Conservation (phyloP, 2,888 invertebrate species). For the Xestia rhomboidea region DNA sequence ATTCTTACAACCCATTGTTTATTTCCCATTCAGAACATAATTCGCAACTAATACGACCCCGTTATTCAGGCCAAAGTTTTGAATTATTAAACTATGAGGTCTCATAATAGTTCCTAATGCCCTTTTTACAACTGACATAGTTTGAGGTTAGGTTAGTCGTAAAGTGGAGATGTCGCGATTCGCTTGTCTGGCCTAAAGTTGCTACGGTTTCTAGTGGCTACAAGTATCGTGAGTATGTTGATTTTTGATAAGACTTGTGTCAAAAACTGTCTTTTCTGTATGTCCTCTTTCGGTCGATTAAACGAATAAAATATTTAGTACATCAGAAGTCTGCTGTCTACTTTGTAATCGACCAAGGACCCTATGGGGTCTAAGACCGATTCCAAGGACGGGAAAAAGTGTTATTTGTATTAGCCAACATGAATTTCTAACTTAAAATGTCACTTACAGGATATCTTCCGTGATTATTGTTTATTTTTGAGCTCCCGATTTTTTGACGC, state of each 20-base stretch:
- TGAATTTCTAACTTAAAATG: neutral
- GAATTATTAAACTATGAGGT: constrained; percentile 51
- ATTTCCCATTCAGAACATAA: constrained; percentile 33
- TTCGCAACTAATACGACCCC: constrained; percentile 49
- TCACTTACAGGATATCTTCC: no score
- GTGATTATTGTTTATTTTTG: no score
- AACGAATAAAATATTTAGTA: neutral
- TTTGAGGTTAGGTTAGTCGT: constrained; percentile 60
- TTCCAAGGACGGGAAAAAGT: no score
- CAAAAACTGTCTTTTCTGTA: neutral
- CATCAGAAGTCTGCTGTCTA: neutral
- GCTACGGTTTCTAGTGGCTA: neutral
- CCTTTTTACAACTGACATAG: constrained; percentile 56
- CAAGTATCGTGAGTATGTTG: neutral
- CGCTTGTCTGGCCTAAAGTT: constrained; percentile 9
- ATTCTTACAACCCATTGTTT: constrained; percentile 19
- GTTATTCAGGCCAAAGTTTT: constrained; percentile 49
- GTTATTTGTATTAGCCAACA: neutral
- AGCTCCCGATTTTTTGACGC: no score
- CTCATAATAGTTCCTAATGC: constrained; percentile 46
- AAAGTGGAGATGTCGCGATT: constrained; percentile 59
- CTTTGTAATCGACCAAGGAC: neutral
- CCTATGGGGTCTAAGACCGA: no score
- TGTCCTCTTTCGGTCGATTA: neutral
- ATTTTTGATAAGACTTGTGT: neutral